Evolutionary conservation across 2,888 invertebrate species (phyloP), one percentile per base, ranked within the genome.

Genomic region (Alloplasta piceator): DNA sequence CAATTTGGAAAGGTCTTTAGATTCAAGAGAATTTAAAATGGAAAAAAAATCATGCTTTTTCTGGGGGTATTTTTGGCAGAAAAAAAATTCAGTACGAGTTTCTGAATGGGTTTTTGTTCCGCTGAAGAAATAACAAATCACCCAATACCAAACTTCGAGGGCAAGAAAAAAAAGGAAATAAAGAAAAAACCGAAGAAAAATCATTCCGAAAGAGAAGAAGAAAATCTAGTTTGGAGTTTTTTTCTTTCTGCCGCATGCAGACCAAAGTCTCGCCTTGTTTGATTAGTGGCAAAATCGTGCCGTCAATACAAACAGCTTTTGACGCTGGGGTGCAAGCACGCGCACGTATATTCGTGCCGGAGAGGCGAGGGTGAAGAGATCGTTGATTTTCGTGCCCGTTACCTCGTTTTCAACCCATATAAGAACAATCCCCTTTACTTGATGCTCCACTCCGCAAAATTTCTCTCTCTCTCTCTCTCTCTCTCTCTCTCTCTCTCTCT

Each of bases 241-340:
- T 50, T n/a, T 50, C n/a, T 50, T 39, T 38, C 39, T 39, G 10
- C 63, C 16, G 74, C 48, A 50, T 63, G 61, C 26, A 26, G 55
- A 68, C 41, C 66, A 46, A 50, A 78, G 61, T 80, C 77, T 63
- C 55, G 76, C 14, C 46, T 48, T 76, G 79, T 84, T 84, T 83
- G 84, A 84, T 84, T 78, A 83, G 82, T 80, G 79, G 79, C 81
- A 67, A 68, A 79, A 52, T 81, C 83, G 83, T 84, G 81, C 81
- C 77, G 77, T 83, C 83, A 80, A 83, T 83, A 83, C 77, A 84
- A 78, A 82, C 67, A 67, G 61, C 38, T 26, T 61, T 61, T 16
- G 60, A 73, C 64, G 43, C 52, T n/a, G 48, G 48, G 10, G n/a
- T 56, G 46, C 63, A 58, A 36, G 39, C 46, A 70, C 52, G 60